Conservation (phyloP, 2,888 invertebrate species). For the Callyntrura sp. region DNA sequence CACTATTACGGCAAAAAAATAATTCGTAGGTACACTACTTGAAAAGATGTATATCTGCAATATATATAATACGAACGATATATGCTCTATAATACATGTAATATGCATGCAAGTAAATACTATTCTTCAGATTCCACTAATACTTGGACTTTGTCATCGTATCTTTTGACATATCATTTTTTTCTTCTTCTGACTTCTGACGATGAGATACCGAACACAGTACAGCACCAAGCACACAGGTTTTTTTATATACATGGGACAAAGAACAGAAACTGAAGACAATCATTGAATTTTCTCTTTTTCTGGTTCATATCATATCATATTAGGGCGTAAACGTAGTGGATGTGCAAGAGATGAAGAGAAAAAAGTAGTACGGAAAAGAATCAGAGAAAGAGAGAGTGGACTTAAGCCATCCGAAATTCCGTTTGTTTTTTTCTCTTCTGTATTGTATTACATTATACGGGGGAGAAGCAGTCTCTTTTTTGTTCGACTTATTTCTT, state of each 20-base stretch:
- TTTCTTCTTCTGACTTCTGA: constrained; percentile 43
- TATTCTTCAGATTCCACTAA: constrained; percentile 62
- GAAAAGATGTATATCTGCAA: not conserved
- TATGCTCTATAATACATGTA: no score
- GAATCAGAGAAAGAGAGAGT: not conserved
- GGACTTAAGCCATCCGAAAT: constrained; percentile 68
- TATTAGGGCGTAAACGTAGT: constrained; percentile 52
- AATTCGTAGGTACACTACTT: not conserved
- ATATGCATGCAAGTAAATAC: constrained; percentile 60
- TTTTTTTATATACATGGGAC: not conserved
- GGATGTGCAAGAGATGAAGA: constrained; percentile 39
- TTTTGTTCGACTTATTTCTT: constrained; percentile 7
- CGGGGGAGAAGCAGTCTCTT: not conserved
- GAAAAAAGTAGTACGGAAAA: constrained; percentile 62
- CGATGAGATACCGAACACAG: constrained; percentile 29
- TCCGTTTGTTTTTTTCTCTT: constrained; percentile 41
- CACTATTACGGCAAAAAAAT: not conserved
- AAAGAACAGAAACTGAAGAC: constrained; percentile 17
- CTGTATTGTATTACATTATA: constrained; percentile 44
- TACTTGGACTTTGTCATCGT: constrained; percentile 72
- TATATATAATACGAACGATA: not conserved
- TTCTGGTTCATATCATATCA: constrained; percentile 77
- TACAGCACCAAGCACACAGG: not conserved
- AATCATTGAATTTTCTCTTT: constrained; percentile 74
- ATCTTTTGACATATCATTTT: constrained; percentile 53